phyloP scores from a whole-genome alignment of 1,140 invertebrate species.

The Drosophila nigrodunni region DNA sequence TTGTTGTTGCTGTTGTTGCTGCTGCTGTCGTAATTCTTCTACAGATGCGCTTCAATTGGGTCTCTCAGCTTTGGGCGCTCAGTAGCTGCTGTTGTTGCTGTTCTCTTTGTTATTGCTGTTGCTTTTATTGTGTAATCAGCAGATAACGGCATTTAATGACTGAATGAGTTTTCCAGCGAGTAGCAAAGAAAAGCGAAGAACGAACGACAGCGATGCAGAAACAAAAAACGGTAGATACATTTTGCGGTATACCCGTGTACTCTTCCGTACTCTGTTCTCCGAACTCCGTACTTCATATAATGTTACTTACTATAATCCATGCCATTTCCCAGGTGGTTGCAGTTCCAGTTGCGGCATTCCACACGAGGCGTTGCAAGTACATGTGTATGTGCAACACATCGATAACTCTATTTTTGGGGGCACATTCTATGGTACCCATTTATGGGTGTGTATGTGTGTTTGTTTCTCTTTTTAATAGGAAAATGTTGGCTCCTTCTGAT shows the following conservation, averaged over 20 bases:
- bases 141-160: slow-evolving; percentile 82
- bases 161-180: slow-evolving; percentile 70
- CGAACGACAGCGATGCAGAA: neutral
- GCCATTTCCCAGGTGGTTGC: slow-evolving; percentile 35
- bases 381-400: slow-evolving; percentile 35
- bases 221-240: slow-evolving; percentile 37
- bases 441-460: slow-evolving; percentile 27
- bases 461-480: slow-evolving; percentile 16
- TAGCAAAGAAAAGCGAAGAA: slow-evolving; percentile 12
- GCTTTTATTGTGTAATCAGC: slow-evolving; percentile 81
- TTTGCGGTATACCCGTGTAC: slow-evolving; percentile 32
- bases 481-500: neutral
- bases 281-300: neutral
- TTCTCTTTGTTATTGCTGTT: slow-evolving; percentile 18
- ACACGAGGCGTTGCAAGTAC: slow-evolving; percentile 58
- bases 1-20: slow-evolving; percentile 33
- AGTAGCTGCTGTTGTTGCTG: slow-evolving; percentile 46
- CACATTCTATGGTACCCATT: slow-evolving; percentile 38
- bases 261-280: neutral
- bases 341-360: slow-evolving; percentile 51
- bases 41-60: slow-evolving; percentile 75
- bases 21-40: slow-evolving; percentile 47
- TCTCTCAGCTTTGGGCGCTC: slow-evolving; percentile 68
- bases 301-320: neutral
- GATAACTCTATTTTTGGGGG: slow-evolving; percentile 72